Percentiles rank a stretch among this genome's conserved stretches.
Conservation (phyloP, 2,797 vertebrate genomes). For the Dallia pectoralis region DNA sequence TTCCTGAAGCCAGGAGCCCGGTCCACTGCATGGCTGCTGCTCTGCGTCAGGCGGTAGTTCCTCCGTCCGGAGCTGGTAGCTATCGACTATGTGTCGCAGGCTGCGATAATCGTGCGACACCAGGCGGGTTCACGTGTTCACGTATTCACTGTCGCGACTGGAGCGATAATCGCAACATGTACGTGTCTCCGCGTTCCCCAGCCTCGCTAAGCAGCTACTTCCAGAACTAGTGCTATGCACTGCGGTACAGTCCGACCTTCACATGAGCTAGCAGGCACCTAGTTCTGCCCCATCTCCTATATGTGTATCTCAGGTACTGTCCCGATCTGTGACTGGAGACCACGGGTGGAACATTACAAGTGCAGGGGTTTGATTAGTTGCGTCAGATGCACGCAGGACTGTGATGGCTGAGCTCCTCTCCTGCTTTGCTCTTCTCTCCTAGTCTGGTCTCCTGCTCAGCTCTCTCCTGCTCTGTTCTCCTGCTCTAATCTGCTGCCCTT, state of each 20-base stretch:
- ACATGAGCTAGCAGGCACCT: conserved; percentile 4
- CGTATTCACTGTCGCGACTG: conserved; percentile 18
- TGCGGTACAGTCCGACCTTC: conserved; percentile 1
- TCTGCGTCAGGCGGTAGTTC: conserved; percentile 52
- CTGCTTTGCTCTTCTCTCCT: conserved; percentile 13
- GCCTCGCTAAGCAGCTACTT: conserved; percentile 21
- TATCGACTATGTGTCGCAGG: conserved; percentile 23
- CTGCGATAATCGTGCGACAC: conserved; percentile 16
- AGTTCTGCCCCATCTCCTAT: neutral
- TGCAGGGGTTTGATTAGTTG: conserved; percentile 44
- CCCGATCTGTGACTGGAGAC: conserved; percentile 10
- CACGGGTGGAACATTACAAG: conserved; percentile 30
- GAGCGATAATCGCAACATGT: conserved; percentile 36
- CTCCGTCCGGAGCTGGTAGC: conserved; percentile 38
- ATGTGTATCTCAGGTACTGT: neutral
- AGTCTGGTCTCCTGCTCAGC: no score
- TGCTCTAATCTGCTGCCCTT: no score
- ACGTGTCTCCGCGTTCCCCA: conserved; percentile 33
- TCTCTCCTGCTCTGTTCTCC: no score
- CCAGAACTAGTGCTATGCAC: conserved; percentile 14
- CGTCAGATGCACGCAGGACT: conserved; percentile 44
- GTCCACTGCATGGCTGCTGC: conserved; percentile 70
- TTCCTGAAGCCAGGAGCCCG: conserved; percentile 54
- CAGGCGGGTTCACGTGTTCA: conserved; percentile 55
- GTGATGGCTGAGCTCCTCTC: conserved; percentile 33